Percentiles rank a stretch among this genome's conserved stretches.
These are phyloP conservation scores for Adelognathus sp. DNA, from an alignment of 2,888 invertebrate species.

Conservation along the genomic window DNA sequence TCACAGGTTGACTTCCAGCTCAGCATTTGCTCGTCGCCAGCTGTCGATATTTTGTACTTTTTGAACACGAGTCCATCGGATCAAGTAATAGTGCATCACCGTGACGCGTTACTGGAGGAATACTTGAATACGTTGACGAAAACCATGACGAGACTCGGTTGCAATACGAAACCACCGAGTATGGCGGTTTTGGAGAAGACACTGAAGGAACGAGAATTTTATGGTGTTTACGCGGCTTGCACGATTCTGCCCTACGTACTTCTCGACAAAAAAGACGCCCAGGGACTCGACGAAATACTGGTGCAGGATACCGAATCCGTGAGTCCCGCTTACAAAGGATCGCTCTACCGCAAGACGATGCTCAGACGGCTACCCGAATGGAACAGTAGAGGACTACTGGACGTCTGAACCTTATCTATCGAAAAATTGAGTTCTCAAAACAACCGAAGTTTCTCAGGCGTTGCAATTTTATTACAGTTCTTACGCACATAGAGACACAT, in stretches of 20 bases:
- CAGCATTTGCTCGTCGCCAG: conserved; percentile 79
- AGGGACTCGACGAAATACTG: conserved; percentile 71
- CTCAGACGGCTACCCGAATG: conserved; percentile 66
- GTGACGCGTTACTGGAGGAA: conserved; percentile 65
- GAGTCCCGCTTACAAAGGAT: conserved; percentile 59
- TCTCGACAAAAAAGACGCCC: conserved; percentile 65
- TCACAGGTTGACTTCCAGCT: conserved; percentile 83
- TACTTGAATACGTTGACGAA: conserved; percentile 64
- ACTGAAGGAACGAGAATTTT: conserved; percentile 60
- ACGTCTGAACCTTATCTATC: no score
- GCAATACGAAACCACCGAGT: no score
- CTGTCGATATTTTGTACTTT: conserved; percentile 81
- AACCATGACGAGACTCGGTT: conserved; percentile 70
- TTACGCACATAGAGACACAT: no score
- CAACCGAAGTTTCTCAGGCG: no score
- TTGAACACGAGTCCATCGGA: conserved; percentile 76
- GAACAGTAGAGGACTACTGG: conserved; percentile 70
- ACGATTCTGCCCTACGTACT: conserved; percentile 70
- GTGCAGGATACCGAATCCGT: conserved; percentile 12
- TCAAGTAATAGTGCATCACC: conserved; percentile 61
- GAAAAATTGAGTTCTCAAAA: no score
- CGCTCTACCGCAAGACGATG: conserved; percentile 65
- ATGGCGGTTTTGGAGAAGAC: conserved; percentile 59
- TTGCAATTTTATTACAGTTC: no score
- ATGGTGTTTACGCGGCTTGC: conserved; percentile 66